Evolutionary conservation across 2,113 vertebrate genomes (phyloP).

Genomic region (Aepyceros melampus): DNA sequence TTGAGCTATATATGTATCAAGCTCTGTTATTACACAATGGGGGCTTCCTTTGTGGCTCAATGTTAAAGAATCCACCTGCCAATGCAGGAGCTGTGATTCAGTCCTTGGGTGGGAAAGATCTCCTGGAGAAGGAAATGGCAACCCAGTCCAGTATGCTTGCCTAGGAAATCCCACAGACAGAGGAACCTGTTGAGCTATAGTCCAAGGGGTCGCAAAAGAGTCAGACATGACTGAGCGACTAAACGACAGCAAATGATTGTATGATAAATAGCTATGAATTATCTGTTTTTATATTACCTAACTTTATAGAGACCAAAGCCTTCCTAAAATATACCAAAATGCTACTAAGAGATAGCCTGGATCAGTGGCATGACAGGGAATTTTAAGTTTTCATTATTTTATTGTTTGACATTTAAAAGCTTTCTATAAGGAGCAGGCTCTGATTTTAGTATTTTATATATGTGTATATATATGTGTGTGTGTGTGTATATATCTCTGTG

Average conservation of each 20-base stretch:
- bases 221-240: rapidly evolving
- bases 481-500: not conserved
- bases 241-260: not conserved
- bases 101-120: not conserved
- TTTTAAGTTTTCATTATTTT: not conserved
- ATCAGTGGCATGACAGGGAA: not conserved
- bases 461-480: not conserved
- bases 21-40: not conserved
- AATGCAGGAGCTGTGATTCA: not conserved
- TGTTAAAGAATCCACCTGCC: not conserved
- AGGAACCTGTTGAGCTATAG: not conserved
- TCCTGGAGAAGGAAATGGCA: not conserved
- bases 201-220: not conserved
- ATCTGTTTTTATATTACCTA: not conserved
- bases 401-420: not conserved
- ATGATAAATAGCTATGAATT: rapidly evolving
- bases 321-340: not conserved
- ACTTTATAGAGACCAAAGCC: not conserved
- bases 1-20: not conserved
- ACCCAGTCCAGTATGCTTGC: not conserved
- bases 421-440: not conserved
- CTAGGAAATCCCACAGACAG: not conserved
- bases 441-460: not conserved
- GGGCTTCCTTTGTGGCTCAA: not conserved
- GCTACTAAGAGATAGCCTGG: not conserved